Percentiles rank a stretch among this genome's conserved stretches.
Conservation (phyloP, 2,888 invertebrate genomes). For the Odontocerum albicorne region DNA sequence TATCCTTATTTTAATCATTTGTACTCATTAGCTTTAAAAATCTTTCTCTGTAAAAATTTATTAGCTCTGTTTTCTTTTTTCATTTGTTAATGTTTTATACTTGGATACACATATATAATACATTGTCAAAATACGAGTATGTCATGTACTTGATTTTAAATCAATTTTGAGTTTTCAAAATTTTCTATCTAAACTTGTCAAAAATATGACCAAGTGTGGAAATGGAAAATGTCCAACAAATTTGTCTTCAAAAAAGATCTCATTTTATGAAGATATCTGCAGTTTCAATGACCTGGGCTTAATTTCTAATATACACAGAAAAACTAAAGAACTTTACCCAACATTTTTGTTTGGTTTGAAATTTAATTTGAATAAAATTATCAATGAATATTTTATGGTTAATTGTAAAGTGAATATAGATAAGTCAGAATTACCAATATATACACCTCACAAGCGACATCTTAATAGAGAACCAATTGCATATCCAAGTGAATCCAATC, state of each 20-base stretch:
- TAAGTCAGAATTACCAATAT: conserved; percentile 16
- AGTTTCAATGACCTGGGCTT: conserved; percentile 1
- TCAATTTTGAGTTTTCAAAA: too few relatives aligned
- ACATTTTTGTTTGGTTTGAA: conserved; percentile 24
- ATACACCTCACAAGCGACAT: conserved; percentile 23
- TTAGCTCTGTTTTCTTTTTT: too few relatives aligned
- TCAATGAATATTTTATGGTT: conserved; percentile 19
- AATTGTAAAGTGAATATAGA: conserved; percentile 25
- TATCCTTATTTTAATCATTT: conserved; percentile 14
- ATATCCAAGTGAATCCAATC: conserved; percentile 18
- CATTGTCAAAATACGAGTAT: conserved; percentile 25
- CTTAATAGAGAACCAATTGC: conserved; percentile 23
- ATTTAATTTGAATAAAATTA: conserved; percentile 17
- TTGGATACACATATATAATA: too few relatives aligned
- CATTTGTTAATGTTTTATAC: too few relatives aligned
- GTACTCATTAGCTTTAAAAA: not conserved
- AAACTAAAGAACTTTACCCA: conserved; percentile 26
- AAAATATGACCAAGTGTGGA: conserved; percentile 9
- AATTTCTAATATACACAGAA: conserved; percentile 20
- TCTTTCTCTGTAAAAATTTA: too few relatives aligned
- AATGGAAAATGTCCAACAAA: conserved; percentile 1
- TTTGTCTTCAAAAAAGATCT: conserved; percentile 2
- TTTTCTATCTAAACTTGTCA: too few relatives aligned
- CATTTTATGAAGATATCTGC: conserved; percentile 2
- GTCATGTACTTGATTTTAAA: too few relatives aligned